Evolutionary conservation across 30 jellyfish, hydroid and myxozoan species (phyloP), one percentile per base, ranked within the genome.

Genomic region (Haliclystus octoradiatus): DNA sequence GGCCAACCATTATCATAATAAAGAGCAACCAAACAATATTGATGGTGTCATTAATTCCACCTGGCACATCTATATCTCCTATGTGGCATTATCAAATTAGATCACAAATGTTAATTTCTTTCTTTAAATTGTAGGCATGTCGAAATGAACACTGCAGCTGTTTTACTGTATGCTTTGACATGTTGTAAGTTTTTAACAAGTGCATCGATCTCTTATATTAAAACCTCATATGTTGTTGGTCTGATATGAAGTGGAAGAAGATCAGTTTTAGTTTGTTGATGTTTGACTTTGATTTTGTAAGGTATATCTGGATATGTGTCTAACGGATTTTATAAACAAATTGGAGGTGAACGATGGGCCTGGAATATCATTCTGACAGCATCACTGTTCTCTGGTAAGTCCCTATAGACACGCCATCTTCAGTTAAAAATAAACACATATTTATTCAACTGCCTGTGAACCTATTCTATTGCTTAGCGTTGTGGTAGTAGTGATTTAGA

Each of bases 291-390:
- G 57, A 9, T 9, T 40, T 24, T 53, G 26, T 25, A 68, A 88
- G 97, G 82, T 70, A 83, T 88, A 22, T 75, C 97, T 26, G 97
- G 97, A 15, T 88, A 66, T 75, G 97, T 88, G 24, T 88, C 97
- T 24, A 88, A 88, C 83, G 79, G 97, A 63, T 80, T 88, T 73
- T 88, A 88, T 75, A 88, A 88, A 71, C 97, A 88, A 34, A 80
- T 88, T 13, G 32, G 66, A 23, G 97, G 97, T 50, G 94, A 88
- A 22, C 79, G 74, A 49, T 88, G 97, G 97, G 97, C 97, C 0
- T 88, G 97, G 97, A 88, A 88, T 47, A 91, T 88, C 24, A 85
- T 88, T 24, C 83, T 88, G n/a, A 88, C 97, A 25, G 97, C 97
- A 0, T 88, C 97, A 1, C 46, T 88, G 77, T 88, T 88, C 66